Evolutionary conservation across 2,888 invertebrate genomes (phyloP), one percentile per base, ranked within the genome.

Genomic region (Chesias legatella): DNA sequence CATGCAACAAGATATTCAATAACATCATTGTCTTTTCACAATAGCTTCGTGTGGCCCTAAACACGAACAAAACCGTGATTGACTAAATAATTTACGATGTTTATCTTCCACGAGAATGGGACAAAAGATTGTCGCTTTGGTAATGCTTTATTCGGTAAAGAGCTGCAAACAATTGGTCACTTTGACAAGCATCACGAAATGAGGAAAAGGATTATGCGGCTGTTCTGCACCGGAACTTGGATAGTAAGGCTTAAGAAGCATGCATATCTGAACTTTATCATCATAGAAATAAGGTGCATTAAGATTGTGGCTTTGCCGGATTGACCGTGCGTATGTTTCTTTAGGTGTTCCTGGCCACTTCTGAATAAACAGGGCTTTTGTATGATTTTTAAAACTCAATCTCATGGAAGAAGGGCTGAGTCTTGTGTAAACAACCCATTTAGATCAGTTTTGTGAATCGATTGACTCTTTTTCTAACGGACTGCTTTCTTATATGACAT

Each of bases 111-210:
- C 67, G 73, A 69, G 72, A 64, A 63, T 47, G 48, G 49, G 59
- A 82, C 82, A 82, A 85, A 77, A 74, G 79, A 61, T 66, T 69
- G 71, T 78, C 80, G 79, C 77, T 79, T 77, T 71, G 72, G 70
- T 32, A 40, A 36, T 13, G 67, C 63, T 44, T 48, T 78, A 73
- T 77, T 71, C 70, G 66, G 56, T 66, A 78, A 74, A 71, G 64
- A 73, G 59, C 58, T 69, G 61, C 76, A 80, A 78, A 86, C 84
- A 85, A 84, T 84, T 80, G 78, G 68, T 66, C 74, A 77, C 70
- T 73, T 79, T 81, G 85, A 85, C 86, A 82, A 67, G 67, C 78
- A 64, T 78, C 73, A 72, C 70, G 57, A 75, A 67, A 63, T 67
- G 63, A 76, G 81, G 78, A 75, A 80, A 85, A 82, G 86, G 86